Percentiles rank a stretch among this genome's conserved stretches.
Evolutionary conservation across 2,113 vertebrate genomes (phyloP).

Genomic region (Chamaetylas fuelleborni): DNA sequence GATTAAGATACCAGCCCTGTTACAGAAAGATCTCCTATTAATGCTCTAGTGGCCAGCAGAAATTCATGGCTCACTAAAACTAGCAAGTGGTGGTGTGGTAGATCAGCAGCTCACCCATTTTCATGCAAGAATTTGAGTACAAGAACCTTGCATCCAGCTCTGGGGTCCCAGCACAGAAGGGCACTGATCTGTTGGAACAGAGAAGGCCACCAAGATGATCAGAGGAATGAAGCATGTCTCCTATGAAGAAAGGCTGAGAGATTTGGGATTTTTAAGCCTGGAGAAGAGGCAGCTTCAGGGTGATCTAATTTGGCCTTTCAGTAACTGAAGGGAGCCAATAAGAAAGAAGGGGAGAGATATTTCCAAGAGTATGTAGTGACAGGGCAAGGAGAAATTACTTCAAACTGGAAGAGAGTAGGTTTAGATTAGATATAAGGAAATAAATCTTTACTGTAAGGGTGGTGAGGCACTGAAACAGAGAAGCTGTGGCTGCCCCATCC

Average conservation of each 20-base stretch:
- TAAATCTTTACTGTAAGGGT: background rate
- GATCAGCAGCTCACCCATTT: background rate
- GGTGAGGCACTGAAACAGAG: background rate
- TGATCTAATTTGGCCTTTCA: background rate
- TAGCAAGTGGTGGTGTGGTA: background rate
- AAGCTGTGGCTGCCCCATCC: background rate
- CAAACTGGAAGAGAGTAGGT: background rate
- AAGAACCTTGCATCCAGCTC: background rate
- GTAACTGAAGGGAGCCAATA: background rate
- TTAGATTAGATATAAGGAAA: background rate
- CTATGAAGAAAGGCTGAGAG: background rate
- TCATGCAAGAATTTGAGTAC: background rate
- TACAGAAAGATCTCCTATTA: background rate
- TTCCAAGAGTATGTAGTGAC: background rate
- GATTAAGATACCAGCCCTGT: background rate
- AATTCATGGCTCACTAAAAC: background rate
- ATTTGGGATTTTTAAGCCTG: background rate
- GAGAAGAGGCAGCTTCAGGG: background rate
- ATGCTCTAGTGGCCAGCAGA: background rate
- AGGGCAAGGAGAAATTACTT: background rate
- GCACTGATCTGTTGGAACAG: background rate
- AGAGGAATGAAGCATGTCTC: background rate
- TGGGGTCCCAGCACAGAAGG: background rate
- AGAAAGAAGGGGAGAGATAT: background rate
- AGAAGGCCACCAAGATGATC: background rate